Percentiles rank a stretch among this genome's conserved stretches.
These are phyloP conservation scores for Conus ventricosus DNA, from an alignment of 1,140 invertebrate species.

Conservation along the genomic window DNA sequence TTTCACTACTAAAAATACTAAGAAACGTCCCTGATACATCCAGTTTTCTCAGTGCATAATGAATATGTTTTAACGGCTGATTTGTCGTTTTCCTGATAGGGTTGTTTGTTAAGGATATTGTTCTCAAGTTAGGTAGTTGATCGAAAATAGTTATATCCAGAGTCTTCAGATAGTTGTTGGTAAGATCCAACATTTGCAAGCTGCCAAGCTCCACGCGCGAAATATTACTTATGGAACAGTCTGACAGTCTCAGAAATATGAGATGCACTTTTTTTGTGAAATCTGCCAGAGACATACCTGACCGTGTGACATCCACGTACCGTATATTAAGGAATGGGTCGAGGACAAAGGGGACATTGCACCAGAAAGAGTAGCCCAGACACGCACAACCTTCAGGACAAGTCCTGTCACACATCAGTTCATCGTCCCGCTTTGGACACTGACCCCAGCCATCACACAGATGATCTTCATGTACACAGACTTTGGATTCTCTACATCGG, in stretches of 20 bases:
- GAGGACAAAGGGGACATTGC: neutral
- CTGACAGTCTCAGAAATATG: slow-evolving; percentile 21
- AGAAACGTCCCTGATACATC: neutral
- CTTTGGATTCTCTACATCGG: neutral
- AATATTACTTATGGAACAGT: neutral
- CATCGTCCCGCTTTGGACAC: neutral
- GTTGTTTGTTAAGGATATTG: neutral
- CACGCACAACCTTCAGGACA: neutral
- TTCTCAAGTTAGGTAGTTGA: neutral
- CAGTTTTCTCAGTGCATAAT: neutral
- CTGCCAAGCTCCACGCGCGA: neutral
- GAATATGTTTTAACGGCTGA: neutral
- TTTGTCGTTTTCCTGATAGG: neutral
- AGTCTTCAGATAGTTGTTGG: neutral
- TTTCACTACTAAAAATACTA: neutral
- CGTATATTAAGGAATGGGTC: neutral
- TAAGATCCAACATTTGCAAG: neutral
- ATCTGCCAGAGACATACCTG: neutral
- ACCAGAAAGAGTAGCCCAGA: neutral
- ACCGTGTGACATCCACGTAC: neutral
- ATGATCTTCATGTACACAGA: neutral
- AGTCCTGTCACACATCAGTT: neutral
- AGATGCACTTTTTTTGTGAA: neutral
- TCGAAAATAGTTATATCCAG: neutral
- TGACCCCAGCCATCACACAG: neutral